Conservation (phyloP, 2,797 vertebrate species). For the Carduelis carduelis region DNA sequence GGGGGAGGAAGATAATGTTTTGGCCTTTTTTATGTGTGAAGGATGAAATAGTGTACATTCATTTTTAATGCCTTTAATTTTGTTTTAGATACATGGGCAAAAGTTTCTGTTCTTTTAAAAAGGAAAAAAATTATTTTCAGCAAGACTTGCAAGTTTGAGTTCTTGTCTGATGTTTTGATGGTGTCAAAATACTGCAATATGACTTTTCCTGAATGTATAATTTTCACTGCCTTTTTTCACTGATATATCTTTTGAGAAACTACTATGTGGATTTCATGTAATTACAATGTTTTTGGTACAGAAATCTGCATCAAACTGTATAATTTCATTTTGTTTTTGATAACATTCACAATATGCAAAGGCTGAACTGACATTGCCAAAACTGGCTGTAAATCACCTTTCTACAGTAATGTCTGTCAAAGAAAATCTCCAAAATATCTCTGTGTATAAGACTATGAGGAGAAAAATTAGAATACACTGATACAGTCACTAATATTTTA, state of each 20-base stretch:
- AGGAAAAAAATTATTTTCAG: background rate
- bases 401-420: background rate
- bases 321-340: background rate
- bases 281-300: background rate
- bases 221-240: background rate
- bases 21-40: background rate
- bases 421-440: background rate
- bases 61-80: background rate
- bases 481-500: background rate
- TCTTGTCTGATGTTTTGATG: background rate
- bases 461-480: background rate
- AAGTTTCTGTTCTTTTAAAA: background rate
- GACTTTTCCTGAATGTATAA: background rate
- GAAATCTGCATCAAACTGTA: background rate
- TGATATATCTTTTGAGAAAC: background rate
- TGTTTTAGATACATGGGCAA: background rate
- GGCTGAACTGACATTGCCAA: background rate
- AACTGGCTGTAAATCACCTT: background rate
- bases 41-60: background rate
- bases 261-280: background rate
- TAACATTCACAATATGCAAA: background rate
- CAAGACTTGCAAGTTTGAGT: background rate
- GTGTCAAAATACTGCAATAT: background rate
- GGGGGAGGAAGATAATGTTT: accelerated
- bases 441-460: background rate